These are phyloP conservation scores for Tamandua tetradactyla DNA, from an alignment of 2,797 vertebrate species.

Conservation along the genomic window DNA sequence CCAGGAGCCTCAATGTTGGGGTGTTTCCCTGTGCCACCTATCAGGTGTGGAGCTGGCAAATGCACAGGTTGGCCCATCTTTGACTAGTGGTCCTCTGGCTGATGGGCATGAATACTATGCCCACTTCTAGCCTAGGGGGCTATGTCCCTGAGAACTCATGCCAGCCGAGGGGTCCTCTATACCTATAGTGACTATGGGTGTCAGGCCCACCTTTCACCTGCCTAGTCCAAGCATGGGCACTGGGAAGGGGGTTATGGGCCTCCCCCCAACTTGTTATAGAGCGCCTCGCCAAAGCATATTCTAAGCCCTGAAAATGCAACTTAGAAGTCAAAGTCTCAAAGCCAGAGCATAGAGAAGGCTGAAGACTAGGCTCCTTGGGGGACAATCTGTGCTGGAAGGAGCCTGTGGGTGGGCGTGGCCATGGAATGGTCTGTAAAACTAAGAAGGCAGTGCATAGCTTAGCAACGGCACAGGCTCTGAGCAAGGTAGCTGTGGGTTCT, in stretches of 20 bases:
- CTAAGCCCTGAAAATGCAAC: background rate
- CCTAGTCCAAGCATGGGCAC: background rate
- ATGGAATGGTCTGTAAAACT: background rate
- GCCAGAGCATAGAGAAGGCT: background rate
- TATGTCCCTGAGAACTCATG: background rate
- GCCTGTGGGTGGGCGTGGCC: background rate
- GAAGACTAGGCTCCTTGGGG: fast-evolving
- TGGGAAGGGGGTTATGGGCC: background rate
- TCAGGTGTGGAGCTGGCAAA: background rate
- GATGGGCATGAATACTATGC: background rate
- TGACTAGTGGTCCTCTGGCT: background rate
- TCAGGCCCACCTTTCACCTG: background rate
- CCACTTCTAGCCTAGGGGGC: no score
- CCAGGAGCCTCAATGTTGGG: background rate
- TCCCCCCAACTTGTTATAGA: background rate
- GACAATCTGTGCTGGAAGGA: background rate
- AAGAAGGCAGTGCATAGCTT: background rate
- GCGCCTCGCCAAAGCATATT: background rate
- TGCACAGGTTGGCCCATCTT: background rate
- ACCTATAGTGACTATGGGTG: background rate
- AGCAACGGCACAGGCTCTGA: background rate
- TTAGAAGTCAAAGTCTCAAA: background rate
- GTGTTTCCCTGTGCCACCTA: background rate
- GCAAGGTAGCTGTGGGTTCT: background rate
- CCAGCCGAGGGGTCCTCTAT: background rate